Conservation (phyloP, 2,113 vertebrate genomes). For the Pollimyrus isidori region DNA sequence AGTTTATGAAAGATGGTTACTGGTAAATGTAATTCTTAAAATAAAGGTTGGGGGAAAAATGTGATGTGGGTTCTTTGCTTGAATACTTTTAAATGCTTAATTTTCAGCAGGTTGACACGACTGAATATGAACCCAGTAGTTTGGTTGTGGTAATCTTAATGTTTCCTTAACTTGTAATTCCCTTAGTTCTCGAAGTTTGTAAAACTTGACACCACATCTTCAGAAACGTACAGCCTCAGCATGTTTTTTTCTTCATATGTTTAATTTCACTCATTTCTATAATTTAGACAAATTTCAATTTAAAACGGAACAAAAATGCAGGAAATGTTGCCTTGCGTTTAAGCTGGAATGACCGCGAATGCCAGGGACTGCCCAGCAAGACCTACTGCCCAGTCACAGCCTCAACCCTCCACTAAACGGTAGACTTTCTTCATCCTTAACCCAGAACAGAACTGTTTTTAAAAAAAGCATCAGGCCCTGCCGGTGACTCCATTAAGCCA, state of each 20-base stretch:
- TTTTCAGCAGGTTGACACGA: neutral
- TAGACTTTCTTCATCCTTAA: neutral
- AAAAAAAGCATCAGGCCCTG: neutral
- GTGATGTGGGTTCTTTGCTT: neutral
- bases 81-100: neutral
- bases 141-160: neutral
- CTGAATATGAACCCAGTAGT: neutral
- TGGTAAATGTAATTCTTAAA: constrained; percentile 19
- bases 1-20: neutral
- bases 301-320: neutral
- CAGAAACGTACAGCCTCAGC: neutral
- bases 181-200: neutral
- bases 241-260: neutral
- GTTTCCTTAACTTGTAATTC: neutral
- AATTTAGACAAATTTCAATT: neutral
- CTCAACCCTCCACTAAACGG: neutral
- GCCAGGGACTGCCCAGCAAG: neutral
- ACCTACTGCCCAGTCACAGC: neutral
- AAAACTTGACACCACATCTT: neutral
- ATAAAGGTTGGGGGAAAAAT: constrained; percentile 21
- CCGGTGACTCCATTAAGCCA: neutral
- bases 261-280: neutral
- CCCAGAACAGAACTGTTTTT: neutral
- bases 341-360: neutral
- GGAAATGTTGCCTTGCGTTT: neutral